A percentile compares a stretch with the other conserved stretches of the same genome.
Evolutionary conservation across 1,140 invertebrate genomes (phyloP).

Genomic region (Microplitis demolitor): DNA sequence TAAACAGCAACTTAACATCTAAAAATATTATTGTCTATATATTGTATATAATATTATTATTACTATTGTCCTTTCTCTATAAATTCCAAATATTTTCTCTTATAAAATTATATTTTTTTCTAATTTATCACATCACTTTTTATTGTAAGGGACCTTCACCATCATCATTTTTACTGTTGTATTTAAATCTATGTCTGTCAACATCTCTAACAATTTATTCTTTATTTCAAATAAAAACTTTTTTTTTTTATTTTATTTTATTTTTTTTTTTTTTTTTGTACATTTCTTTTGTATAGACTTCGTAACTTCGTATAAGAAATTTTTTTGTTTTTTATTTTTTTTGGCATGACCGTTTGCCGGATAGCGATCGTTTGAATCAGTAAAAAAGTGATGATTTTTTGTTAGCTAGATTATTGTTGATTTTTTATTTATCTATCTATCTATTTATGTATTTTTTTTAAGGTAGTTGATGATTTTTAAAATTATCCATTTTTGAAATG

Average conservation of each 20-base stretch:
- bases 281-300: no score
- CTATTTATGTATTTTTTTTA: no score
- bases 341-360: no score
- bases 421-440: neutral
- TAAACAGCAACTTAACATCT: neutral
- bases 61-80: neutral
- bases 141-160: no score
- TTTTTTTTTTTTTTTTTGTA: no score
- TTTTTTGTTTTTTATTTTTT: neutral
- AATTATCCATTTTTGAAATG: no score
- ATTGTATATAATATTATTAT: neutral
- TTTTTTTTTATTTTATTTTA: no score
- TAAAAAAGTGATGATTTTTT: neutral
- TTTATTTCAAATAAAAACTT: neutral
- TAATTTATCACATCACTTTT: no score
- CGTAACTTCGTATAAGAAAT: no score
- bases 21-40: neutral
- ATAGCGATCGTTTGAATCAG: neutral
- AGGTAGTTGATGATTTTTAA: neutral
- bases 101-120: no score
- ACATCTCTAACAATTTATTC: neutral
- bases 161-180: no score
- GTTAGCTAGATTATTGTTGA: constrained; percentile 7
- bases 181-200: no score
- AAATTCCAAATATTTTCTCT: neutral